phyloP scores from a whole-genome alignment of 2,888 invertebrate genomes.

The Entomobrya multifasciata region DNA sequence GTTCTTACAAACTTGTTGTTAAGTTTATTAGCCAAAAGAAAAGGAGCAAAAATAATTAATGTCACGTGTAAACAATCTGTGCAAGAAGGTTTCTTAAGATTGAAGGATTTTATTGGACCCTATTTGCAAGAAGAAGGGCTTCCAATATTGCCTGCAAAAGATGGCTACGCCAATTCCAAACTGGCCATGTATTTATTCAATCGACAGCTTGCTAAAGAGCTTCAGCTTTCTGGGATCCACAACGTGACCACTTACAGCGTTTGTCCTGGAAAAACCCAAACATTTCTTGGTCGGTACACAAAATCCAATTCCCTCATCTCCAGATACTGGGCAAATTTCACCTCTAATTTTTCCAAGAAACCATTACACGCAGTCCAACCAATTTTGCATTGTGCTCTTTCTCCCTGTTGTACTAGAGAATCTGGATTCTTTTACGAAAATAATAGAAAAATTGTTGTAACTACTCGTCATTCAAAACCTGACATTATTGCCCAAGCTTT shows the following conservation, averaged over 20 bases:
- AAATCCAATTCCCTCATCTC: neutral
- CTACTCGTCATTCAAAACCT: neutral
- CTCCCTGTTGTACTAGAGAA: conserved; percentile 19
- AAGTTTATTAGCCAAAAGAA: conserved; percentile 81
- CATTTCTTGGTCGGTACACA: conserved; percentile 24
- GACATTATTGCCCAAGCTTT: neutral
- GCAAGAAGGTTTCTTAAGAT: neutral
- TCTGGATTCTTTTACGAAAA: conserved; percentile 62
- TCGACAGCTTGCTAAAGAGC: conserved; percentile 31
- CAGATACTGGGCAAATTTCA: neutral
- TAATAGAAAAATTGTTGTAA: neutral
- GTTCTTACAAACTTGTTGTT: conserved; percentile 90
- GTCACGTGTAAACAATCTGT: conserved; percentile 30
- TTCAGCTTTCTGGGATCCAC: neutral
- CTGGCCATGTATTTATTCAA: conserved; percentile 55
- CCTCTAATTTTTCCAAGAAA: conserved; percentile 5
- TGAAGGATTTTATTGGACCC: conserved; percentile 38
- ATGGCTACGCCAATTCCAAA: conserved; percentile 50
- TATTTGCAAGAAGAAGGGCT: conserved; percentile 46
- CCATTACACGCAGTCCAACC: conserved; percentile 32
- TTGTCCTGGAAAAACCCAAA: conserved; percentile 23
- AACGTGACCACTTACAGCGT: conserved; percentile 53
- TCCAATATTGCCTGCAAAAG: conserved; percentile 21
- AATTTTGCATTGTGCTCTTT: conserved; percentile 37
- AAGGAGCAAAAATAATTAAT: conserved; percentile 50